A percentile compares a stretch with the other conserved stretches of the same genome.
Evolutionary conservation across 2,888 invertebrate species (phyloP).

Genomic region (Patella caerulea): DNA sequence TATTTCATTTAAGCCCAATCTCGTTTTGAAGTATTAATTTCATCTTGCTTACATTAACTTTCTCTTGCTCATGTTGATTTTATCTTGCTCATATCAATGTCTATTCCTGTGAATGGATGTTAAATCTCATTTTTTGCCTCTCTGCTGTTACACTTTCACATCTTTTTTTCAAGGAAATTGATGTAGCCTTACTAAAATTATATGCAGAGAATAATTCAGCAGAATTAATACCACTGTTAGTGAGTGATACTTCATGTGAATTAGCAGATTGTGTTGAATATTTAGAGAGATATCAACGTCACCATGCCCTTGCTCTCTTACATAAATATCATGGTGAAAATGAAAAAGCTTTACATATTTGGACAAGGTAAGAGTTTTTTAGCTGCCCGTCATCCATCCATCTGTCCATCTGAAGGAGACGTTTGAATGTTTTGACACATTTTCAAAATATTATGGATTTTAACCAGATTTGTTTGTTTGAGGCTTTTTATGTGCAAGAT

Average conservation of each 20-base stretch:
- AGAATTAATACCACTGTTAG: slow-evolving; percentile 65
- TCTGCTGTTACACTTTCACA: neutral
- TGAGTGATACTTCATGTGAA: slow-evolving; percentile 66
- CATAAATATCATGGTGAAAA: slow-evolving; percentile 69
- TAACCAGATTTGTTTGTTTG: too few relatives aligned
- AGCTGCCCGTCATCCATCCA: too few relatives aligned
- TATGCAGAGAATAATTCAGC: slow-evolving; percentile 69
- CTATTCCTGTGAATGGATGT: neutral
- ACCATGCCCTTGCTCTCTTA: slow-evolving; percentile 72
- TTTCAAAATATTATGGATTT: too few relatives aligned
- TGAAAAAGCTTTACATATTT: slow-evolving; percentile 71
- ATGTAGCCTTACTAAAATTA: slow-evolving; percentile 72
- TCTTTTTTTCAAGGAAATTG: slow-evolving; percentile 69
- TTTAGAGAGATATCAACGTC: slow-evolving; percentile 67
- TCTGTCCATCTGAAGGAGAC: too few relatives aligned
- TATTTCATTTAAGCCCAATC: too few relatives aligned
- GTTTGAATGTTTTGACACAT: too few relatives aligned
- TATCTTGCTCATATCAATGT: neutral
- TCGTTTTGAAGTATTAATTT: too few relatives aligned
- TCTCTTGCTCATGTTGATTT: neutral
- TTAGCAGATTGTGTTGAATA: slow-evolving; percentile 71
- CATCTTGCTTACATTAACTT: too few relatives aligned
- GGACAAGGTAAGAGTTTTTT: slow-evolving; percentile 67
- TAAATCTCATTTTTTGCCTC: neutral
- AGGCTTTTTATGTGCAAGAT: too few relatives aligned